These are phyloP conservation scores for Danaus plexippus DNA, from an alignment of 1,140 invertebrate species.

Conservation along the genomic window DNA sequence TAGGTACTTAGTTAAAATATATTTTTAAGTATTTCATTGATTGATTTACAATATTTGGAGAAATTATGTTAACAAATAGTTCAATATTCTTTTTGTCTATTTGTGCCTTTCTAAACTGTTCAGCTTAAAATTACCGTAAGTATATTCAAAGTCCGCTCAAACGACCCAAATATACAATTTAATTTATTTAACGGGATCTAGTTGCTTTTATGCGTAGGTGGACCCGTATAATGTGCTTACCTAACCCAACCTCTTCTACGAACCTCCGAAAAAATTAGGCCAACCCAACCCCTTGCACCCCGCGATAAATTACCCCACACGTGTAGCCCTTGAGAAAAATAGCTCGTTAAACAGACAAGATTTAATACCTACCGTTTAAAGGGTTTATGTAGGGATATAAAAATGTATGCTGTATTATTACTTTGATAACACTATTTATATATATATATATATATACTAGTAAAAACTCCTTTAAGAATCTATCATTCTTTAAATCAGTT, in stretches of 20 bases:
- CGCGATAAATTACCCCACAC: slow-evolving; percentile 52
- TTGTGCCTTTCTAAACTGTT: slow-evolving; percentile 2
- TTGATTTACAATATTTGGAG: too few species aligned
- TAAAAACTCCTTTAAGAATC: too few species aligned
- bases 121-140: too few species aligned
- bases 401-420: too few species aligned
- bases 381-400: background rate
- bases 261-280: slow-evolving; percentile 60
- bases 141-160: slow-evolving; percentile 6
- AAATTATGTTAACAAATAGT: too few species aligned
- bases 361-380: slow-evolving; percentile 47
- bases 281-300: slow-evolving; percentile 36
- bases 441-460: too few species aligned
- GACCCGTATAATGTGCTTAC: slow-evolving; percentile 27
- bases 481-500: too few species aligned
- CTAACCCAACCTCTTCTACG: slow-evolving; percentile 40
- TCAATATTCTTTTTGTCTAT: slow-evolving; percentile 40
- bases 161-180: slow-evolving; percentile 7
- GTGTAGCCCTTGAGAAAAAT: slow-evolving; percentile 68
- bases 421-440: too few species aligned
- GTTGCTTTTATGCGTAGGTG: slow-evolving; percentile 20
- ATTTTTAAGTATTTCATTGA: too few species aligned
- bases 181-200: slow-evolving; percentile 7
- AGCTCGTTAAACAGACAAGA: slow-evolving; percentile 64
- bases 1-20: too few species aligned